These are phyloP conservation scores for Colossoma macropomum DNA, from an alignment of 2,113 vertebrate genomes.

Conservation along the genomic window DNA sequence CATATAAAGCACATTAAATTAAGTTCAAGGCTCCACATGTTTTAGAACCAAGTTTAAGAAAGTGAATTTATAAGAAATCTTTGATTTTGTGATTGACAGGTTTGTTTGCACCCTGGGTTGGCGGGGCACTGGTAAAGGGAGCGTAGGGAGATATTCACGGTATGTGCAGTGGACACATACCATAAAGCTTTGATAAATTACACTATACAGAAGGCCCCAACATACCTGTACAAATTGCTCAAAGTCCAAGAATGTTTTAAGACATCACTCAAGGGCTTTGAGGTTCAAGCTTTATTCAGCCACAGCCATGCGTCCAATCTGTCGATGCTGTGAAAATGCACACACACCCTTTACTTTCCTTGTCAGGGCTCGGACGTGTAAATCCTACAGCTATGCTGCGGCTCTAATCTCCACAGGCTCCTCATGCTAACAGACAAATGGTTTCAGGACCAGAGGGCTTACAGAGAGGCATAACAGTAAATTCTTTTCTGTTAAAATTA, in stretches of 20 bases:
- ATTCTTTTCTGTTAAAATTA: slow-evolving; percentile 56
- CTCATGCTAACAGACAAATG: slow-evolving; percentile 57
- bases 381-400: slow-evolving; percentile 34
- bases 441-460: slow-evolving; percentile 56
- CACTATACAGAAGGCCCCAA: background rate
- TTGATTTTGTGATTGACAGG: too few relatives aligned
- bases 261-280: slow-evolving; percentile 5
- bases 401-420: slow-evolving; percentile 35
- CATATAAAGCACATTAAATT: too few relatives aligned
- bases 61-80: too few relatives aligned
- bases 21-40: too few relatives aligned
- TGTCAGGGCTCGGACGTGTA: slow-evolving; percentile 25
- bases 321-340: slow-evolving; percentile 6
- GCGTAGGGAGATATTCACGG: background rate
- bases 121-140: too few relatives aligned
- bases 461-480: slow-evolving; percentile 56
- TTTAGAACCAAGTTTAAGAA: too few relatives aligned
- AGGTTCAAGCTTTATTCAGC: background rate
- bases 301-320: background rate
- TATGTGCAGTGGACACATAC: background rate
- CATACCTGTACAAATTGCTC: background rate
- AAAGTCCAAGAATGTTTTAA: slow-evolving; percentile 22
- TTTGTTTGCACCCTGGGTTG: too few relatives aligned
- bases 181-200: slow-evolving; percentile 12
- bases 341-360: slow-evolving; percentile 12